Evolutionary conservation across 1,140 invertebrate species (phyloP), one percentile per base, ranked within the genome.

Genomic region (Drosophila kohkoa): DNA sequence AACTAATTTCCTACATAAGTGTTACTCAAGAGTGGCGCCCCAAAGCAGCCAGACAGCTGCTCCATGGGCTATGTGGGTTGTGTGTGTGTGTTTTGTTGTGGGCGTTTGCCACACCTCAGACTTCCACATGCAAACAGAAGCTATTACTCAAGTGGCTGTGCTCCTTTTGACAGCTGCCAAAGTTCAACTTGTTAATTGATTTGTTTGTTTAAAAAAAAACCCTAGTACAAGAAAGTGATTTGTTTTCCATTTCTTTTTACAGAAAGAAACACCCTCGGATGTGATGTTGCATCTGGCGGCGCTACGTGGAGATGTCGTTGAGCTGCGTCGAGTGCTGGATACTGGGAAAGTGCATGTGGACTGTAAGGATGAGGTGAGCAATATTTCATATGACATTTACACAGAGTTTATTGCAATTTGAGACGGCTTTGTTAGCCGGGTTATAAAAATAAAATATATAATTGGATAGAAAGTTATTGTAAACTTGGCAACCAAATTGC

Each of bases 301-400:
- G 11, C 94, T 98, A 55, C 95, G 96, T 63, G 98, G 98, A 2
- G 96, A 98, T 92, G 93, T 96, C 38, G 94, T 95, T 38, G 94
- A 95, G 49, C 93, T 98, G 57, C 94, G 95, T 59, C 94, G 95
- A 78, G 95, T 98, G n/a, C 93, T 98, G 62, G 97, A 98, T 92
- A 97, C 96, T 51, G 98, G 97, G 55, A 96, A 97, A 83, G 97
- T 99, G 45, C 97, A 98, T 93, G 97, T 98, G 35, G 98, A 99
- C 93, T 98, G 97, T 79, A 96, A 96, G 92, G 98, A 99, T 93
- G 96, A 97, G 95, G 98, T 98, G 93, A 94, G 83, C 67, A 10
- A 49, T 15, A 13, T 93, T 92, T 38, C 5, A 32, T 63, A 28
- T 38, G 30, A 32, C 35, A 38, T 38, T 38, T 38, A 8, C 30